These are phyloP conservation scores for Drosophila nannoptera DNA, from an alignment of 1,140 invertebrate genomes.

Conservation along the genomic window DNA sequence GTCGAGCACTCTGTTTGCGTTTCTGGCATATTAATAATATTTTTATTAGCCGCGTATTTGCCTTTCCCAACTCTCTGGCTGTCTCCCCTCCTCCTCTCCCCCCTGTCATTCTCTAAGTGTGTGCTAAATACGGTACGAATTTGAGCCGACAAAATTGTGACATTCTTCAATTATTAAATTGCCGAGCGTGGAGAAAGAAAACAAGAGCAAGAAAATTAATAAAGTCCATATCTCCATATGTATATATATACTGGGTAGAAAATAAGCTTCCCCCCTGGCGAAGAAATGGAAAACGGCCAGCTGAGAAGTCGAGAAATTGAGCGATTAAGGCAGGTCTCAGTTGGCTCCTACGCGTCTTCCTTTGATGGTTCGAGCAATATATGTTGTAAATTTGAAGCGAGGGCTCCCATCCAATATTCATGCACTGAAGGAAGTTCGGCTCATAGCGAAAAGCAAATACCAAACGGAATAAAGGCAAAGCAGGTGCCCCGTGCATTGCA, in stretches of 20 bases:
- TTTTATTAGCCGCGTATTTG: constrained; percentile 74
- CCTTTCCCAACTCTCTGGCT: constrained; percentile 24
- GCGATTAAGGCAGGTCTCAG: too few relatives aligned
- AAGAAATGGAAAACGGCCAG: too few relatives aligned
- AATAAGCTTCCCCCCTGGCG: too few relatives aligned
- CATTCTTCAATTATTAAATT: constrained; percentile 57
- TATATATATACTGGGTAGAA: too few relatives aligned
- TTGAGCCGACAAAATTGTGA: constrained; percentile 33
- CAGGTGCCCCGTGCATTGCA: constrained; percentile 9
- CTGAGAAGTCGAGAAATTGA: too few relatives aligned
- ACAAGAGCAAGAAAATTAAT: not conserved
- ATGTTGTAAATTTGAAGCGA: constrained; percentile 5
- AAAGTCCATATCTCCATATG: not conserved
- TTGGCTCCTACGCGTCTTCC: too few relatives aligned
- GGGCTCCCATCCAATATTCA: constrained; percentile 58
- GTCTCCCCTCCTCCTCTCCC: constrained; percentile 1
- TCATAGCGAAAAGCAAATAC: constrained; percentile 50
- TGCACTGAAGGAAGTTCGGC: constrained; percentile 30
- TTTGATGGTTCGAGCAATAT: too few relatives aligned
- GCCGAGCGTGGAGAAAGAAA: constrained; percentile 19
- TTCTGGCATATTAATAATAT: constrained; percentile 71
- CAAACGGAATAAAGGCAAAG: too few relatives aligned
- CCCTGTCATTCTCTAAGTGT: constrained; percentile 4
- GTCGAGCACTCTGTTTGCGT: constrained; percentile 44
- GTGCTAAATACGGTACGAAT: constrained; percentile 36